These are phyloP conservation scores for Trachelus iudaicus DNA, from an alignment of 2,888 invertebrate species.

Conservation along the genomic window DNA sequence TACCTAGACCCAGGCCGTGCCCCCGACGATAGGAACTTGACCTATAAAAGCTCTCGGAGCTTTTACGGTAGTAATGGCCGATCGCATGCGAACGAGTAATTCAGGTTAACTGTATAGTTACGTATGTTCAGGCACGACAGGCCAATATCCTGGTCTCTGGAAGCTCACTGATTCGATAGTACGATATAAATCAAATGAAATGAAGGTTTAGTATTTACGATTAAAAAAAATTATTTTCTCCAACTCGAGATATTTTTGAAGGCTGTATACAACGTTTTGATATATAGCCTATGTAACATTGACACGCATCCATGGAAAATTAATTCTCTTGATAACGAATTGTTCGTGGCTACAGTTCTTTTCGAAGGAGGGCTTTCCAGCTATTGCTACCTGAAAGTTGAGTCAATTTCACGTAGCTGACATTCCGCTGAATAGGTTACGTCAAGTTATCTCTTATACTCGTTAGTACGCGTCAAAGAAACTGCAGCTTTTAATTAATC, in stretches of 20 bases:
- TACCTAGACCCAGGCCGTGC: constrained; percentile 26
- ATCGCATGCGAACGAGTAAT: constrained; percentile 45
- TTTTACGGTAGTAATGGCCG: constrained; percentile 38
- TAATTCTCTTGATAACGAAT: neutral
- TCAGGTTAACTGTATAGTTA: constrained; percentile 14
- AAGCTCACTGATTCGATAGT: neutral
- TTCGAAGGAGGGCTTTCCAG: neutral
- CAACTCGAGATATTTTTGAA: neutral
- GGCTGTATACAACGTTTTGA: neutral
- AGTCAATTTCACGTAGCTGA: neutral
- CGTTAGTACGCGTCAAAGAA: neutral
- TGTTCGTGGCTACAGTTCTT: neutral
- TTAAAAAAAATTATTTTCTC: neutral
- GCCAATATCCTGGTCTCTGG: neutral
- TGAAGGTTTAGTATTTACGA: neutral
- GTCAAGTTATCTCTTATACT: neutral
- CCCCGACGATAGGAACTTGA: constrained; percentile 45
- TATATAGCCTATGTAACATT: neutral
- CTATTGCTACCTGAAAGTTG: neutral
- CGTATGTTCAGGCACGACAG: neutral
- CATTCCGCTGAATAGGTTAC: neutral
- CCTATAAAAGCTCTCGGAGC: constrained; percentile 50
- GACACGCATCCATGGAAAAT: neutral
- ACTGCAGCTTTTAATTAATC: neutral
- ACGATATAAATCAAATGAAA: neutral